Base-by-base conservation (phyloP, 2,797 vertebrate species). In the Alcedo quadribrachys region DNA sequence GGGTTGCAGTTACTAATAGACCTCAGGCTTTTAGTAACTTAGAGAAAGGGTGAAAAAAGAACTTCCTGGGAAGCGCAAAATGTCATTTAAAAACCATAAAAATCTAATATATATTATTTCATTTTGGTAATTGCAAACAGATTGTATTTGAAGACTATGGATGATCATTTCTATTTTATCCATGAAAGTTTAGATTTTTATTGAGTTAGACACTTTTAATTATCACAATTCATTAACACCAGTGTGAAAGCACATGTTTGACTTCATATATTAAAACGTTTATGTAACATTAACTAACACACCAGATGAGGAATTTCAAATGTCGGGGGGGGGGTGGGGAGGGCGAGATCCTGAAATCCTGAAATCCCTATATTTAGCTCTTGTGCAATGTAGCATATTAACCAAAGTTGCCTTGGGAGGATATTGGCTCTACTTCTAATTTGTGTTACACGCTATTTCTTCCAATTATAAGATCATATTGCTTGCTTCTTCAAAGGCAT, bases 1-100 rank as follows among this genome's bases (percentile, higher is more conserved):
- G 98, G 98, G 98, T 98, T 98, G 98, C 98, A 98, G 98, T 98
- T 99, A 98, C 98, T 98, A 98, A 98, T 98, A 98, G 98, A 98
- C 98, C 98, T 97, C 96, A 97, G 98, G 98, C 98, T 98, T 98
- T 98, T 98, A 98, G 98, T 98, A 98, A 99, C 98, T 98, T 98
- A 97, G 98, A 97, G 97, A 98, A 98, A 97, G 96, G 93, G 97
- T 97, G 97, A 97, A 97, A 96, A 89, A 96, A 97, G 97, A 97
- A 97, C 98, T 98, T 98, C 97, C 97, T 97, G 95, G 94, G 97
- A 98, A 98, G 97, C 94, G 76, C 96, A 97, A 91, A 95, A 97
- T 97, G 96, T 96, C 97, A 96, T 97, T 97, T 97, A 95, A 97
- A 97, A 96, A 68, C 96, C 95, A 94, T 97, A 97, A 97, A 97